A percentile compares a stretch with the other conserved stretches of the same genome.
phyloP scores from a whole-genome alignment of 2,113 vertebrate genomes.

The Tretioscincus oriximinensis region DNA sequence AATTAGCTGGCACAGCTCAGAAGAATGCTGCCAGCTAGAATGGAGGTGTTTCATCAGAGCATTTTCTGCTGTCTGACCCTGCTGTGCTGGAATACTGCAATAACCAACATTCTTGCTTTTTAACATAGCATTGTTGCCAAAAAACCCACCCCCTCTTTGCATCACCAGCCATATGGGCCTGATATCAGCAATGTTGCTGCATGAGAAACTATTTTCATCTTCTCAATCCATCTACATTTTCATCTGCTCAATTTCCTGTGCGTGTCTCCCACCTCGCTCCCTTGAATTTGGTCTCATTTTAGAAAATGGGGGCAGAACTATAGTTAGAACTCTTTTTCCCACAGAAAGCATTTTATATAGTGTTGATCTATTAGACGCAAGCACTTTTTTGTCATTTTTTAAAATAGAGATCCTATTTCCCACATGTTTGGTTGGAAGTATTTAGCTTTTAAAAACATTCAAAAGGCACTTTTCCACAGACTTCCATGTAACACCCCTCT shows the following conservation, averaged over 20 bases:
- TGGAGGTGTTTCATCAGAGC: conserved; percentile 22
- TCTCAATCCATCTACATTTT: conserved; percentile 1
- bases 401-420: background rate
- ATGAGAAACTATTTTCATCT: background rate
- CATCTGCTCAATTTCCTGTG: conserved; percentile 2
- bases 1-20: conserved; percentile 11
- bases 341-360: background rate
- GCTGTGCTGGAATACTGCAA: conserved; percentile 13
- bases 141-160: background rate
- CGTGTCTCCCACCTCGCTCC: background rate
- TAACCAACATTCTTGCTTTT: conserved; percentile 23
- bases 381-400: background rate
- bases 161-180: background rate
- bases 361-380: background rate
- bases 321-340: background rate
- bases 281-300: background rate
- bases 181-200: background rate
- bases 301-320: background rate
- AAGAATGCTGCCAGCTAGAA: background rate
- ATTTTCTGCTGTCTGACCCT: conserved; percentile 20
- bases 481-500: background rate
- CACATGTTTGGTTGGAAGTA: background rate
- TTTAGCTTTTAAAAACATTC: background rate
- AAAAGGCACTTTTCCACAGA: background rate
- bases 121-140: background rate